Base-by-base conservation (phyloP, 1,140 invertebrate species). In the Lordiphosa mommai region DNA sequence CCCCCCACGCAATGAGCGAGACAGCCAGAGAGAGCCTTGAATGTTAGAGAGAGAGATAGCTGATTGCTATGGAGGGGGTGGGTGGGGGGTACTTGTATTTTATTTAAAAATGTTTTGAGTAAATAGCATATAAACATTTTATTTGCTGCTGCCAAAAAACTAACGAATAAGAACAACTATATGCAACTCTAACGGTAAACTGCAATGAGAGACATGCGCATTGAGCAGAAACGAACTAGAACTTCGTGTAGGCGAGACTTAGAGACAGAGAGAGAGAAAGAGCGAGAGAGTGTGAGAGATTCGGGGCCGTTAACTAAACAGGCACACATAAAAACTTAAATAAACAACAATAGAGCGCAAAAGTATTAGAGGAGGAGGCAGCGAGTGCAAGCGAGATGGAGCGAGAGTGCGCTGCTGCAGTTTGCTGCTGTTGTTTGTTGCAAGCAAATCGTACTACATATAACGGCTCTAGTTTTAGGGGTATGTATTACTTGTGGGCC, bases 41-140 rank as follows among this genome's bases (percentile, higher is more conserved):
- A 40, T 40, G 52, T 16, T 60, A 58, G 33, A 17, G 37, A 17
- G 37, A 12, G 56, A 44, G 13, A 14, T 33, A 33, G 12, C 16
- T 17, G 16, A 33, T 37, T 17, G 38, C 38, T 34, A 51, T 13
- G 52, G 47, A 41, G 66, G n/a, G 52, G 33, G 17, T 23, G 47
- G 3, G 10, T 12, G 13, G 36, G 9, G 30, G 20, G 34, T 43
- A 36, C 61, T 84, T 84, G 67, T 84, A 84, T 77, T 84, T 85
- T 77, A 84, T 84, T 84, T 84, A 84, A 84, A 84, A 84, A 85
- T 84, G 77, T 84, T 84, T 84, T 84, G 72, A 44, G 77, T 84
- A 84, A 84, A 85, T 84, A 84, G 77, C 77, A 84, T 72, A 84
- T 84, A 84, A 84, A 84, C 77, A 84, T 84, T 84, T 84, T 84